Evolutionary conservation across 2,797 vertebrate species (phyloP).

Genomic region (Fistularia tabacaria): DNA sequence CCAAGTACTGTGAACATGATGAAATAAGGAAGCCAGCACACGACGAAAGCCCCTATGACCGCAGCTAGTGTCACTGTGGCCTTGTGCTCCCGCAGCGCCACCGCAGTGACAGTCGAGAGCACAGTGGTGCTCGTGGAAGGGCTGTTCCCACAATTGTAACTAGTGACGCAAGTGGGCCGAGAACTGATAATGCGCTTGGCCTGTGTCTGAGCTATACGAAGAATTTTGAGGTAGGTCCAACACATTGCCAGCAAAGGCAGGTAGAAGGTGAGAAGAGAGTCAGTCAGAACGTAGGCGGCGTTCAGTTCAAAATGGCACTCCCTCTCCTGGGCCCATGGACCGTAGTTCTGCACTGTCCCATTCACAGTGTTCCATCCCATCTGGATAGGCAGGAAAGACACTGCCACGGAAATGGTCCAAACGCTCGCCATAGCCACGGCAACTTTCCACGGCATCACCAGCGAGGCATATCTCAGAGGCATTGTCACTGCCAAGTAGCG

Average conservation of each 20-base stretch:
- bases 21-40: conserved; percentile 97
- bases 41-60: conserved; percentile 86
- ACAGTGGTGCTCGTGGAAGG: conserved; percentile 31
- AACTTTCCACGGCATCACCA: conserved; percentile 80
- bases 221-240: conserved; percentile 85
- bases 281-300: conserved; percentile 80
- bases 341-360: conserved; percentile 70
- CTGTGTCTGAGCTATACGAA: conserved; percentile 87
- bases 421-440: conserved; percentile 78
- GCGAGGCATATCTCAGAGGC: conserved; percentile 83
- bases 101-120: conserved; percentile 58
- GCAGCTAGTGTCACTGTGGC: conserved; percentile 87
- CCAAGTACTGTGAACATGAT: conserved; percentile 86
- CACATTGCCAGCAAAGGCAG: conserved; percentile 90
- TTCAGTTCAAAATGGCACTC: conserved; percentile 84
- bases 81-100: conserved; percentile 88
- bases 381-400: conserved; percentile 92
- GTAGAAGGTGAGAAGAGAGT: conserved; percentile 88
- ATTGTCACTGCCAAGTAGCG: conserved; percentile 88
- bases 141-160: conserved; percentile 42
- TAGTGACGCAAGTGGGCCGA: conserved; percentile 56
- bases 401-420: conserved; percentile 85
- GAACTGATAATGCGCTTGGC: conserved; percentile 83
- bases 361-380: conserved; percentile 90
- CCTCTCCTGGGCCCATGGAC: conserved; percentile 35